phyloP scores from a whole-genome alignment of 1,140 invertebrate genomes.

The Heliothis subflexa region DNA sequence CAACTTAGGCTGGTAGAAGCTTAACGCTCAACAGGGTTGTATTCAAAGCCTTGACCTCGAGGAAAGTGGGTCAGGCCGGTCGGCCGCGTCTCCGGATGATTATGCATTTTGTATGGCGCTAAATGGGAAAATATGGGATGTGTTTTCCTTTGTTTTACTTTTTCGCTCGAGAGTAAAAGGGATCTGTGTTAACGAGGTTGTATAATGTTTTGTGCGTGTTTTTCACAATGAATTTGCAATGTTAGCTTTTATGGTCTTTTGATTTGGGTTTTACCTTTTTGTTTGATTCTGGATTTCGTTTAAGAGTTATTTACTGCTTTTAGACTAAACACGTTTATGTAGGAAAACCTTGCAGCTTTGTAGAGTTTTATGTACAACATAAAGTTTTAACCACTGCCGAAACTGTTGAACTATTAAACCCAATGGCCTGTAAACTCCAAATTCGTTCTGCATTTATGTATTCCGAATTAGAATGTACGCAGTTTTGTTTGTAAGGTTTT shows the following conservation, averaged over 20 bases:
- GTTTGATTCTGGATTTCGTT: neutral
- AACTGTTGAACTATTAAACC: neutral
- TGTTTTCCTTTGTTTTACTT: slow-evolving; percentile 38
- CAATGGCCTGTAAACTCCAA: slow-evolving; percentile 3
- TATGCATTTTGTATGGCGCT: slow-evolving; percentile 55
- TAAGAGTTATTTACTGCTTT: neutral
- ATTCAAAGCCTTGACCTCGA: slow-evolving; percentile 47
- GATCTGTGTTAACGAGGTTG: slow-evolving; percentile 36
- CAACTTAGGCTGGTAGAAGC: slow-evolving; percentile 31
- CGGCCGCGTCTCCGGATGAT: slow-evolving; percentile 40
- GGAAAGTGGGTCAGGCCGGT: slow-evolving; percentile 50
- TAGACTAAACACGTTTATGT: neutral
- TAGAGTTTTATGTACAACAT: neutral
- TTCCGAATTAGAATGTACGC: slow-evolving; percentile 1
- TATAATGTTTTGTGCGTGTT: slow-evolving; percentile 37
- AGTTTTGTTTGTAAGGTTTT: neutral
- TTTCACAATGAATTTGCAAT: neutral
- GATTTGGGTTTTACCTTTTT: slow-evolving; percentile 6
- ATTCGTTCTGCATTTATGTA: neutral
- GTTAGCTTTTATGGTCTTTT: neutral
- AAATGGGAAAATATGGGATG: slow-evolving; percentile 43
- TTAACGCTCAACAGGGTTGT: slow-evolving; percentile 22
- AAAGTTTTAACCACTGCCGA: neutral
- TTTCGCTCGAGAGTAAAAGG: slow-evolving; percentile 28
- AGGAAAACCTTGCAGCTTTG: neutral